Evolutionary conservation across 2,113 vertebrate species (phyloP), one percentile per base, ranked within the genome.

Genomic region (Spilogale gracilis): DNA sequence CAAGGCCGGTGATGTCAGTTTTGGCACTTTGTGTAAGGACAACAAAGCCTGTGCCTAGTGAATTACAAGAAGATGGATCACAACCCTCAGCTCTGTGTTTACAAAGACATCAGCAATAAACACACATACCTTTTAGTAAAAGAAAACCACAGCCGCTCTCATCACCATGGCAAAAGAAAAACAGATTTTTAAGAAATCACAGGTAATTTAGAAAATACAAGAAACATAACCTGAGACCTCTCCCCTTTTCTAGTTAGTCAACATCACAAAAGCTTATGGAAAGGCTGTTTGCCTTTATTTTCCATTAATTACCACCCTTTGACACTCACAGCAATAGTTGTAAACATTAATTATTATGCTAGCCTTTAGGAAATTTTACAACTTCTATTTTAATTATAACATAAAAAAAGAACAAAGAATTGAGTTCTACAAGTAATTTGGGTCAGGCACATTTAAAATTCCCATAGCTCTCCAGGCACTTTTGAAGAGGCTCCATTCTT

Each of bases 1-100:
- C 73, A 76, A 86, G 80, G 82, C 27, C 32, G 61, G 25, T 93
- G 94, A 93, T 13, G 67, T 96, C 95, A 95, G 89, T 25, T 71
- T 60, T 91, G 94, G 95, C 85, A 76, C 76, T 54, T 25, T 1
- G 73, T 43, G 50, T 80, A 67, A 89, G 74, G 58, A 69, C 60
- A 56, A 67, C 32, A 48, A 79, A 79, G 74, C 27, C 61, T 54
- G 69, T 4, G 63, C 81, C 95, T 43, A 6, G 76, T 3, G 25
- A 87, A 74, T 71, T 52, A 21, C 81, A 54, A 16, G 82, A 83
- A 92, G 93, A 90, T 38, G 27, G 85, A 94, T 52, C 43, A 30
- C 84, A 83, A 1, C 50, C 58, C 84, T 71, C 74, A 38, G 56
- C 52, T 86, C 89, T 27, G 50, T 89, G 87, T 91, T 97, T 91